Conservation (phyloP, 2,888 invertebrate species). For the Alviniconcha strummeri region DNA sequence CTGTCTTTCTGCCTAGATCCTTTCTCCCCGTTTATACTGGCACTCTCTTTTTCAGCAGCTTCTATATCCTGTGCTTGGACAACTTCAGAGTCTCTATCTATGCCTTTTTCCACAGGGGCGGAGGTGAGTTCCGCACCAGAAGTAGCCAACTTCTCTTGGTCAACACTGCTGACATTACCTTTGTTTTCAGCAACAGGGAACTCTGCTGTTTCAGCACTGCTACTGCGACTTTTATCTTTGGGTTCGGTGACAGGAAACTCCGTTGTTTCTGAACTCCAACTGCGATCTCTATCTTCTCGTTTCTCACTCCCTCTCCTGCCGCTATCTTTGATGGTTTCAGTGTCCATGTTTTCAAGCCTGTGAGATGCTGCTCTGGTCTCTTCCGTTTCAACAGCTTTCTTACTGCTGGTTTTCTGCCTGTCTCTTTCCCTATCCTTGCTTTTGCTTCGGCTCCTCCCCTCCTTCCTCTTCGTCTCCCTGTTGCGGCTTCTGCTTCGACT, state of each 20-base stretch:
- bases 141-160: too few species aligned
- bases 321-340: constrained; percentile 26
- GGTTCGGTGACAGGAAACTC: not conserved
- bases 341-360: too few species aligned
- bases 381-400: not conserved
- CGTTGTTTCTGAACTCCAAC: constrained; percentile 33
- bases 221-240: constrained; percentile 1
- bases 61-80: constrained; percentile 1
- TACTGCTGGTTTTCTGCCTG: constrained; percentile 35
- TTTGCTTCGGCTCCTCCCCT: constrained; percentile 24
- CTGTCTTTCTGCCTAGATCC: not conserved
- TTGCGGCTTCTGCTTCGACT: constrained; percentile 31
- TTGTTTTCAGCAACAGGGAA: not conserved
- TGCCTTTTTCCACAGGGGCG: too few species aligned
- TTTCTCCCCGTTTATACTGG: not conserved
- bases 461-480: constrained; percentile 31
- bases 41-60: not conserved
- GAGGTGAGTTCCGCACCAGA: too few species aligned
- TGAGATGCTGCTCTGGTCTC: too few species aligned
- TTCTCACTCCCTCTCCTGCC: constrained; percentile 18
- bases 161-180: too few species aligned
- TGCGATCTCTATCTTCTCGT: constrained; percentile 37
- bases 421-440: constrained; percentile 32
- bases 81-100: too few species aligned
- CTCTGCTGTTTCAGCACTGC: not conserved